Base-by-base conservation (phyloP, 2,888 invertebrate genomes). In the Tenthredo notha region DNA sequence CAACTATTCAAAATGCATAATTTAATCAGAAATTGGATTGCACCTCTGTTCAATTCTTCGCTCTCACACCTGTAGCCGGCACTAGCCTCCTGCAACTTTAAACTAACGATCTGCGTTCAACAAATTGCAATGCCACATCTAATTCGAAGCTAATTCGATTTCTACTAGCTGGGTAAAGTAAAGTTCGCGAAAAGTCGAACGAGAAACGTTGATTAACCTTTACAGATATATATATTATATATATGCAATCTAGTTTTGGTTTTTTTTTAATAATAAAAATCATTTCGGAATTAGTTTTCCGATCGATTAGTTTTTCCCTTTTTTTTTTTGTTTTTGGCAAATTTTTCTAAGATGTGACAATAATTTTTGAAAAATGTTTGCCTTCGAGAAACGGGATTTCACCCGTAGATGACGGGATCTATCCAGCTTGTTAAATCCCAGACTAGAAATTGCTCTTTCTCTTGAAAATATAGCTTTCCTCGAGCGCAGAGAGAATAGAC, bases 401-500 rank as follows among this genome's bases (percentile, higher is more conserved):
- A 50, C 50, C 50, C 21, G 21, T 29, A 15, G 50, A 77, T 54
- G 29, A 77, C 72, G 40, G 21, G 72, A 21, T 43, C 43, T 43
- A 74, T 43, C 43, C 40, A n/a, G 43, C 72, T 74, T 74, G 72
- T 74, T 74, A 74, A 74, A 74, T 74, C 72, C 72, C 40, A 15
- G 72, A 43, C 40, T 74, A 74, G 40, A 74, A 74, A 74, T 74
- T 74, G 72, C 72, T 74, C 72, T 43, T 43, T 74, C 72, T 74
- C 43, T 18, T 74, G 72, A 74, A 74, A 74, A 74, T 74, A 74
- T 74, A 21, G 72, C 72, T 74, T 12, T 74, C 72, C 43, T 74
- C 12, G 5, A 43, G 72, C 72, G 72, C 40, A 25, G 72, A 74
- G 40, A 74, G 72, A 70, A 70, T 37, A 37, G 70, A 74, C 40